Conservation (phyloP, 2,888 invertebrate genomes). For the Eremobia ochroleuca region DNA sequence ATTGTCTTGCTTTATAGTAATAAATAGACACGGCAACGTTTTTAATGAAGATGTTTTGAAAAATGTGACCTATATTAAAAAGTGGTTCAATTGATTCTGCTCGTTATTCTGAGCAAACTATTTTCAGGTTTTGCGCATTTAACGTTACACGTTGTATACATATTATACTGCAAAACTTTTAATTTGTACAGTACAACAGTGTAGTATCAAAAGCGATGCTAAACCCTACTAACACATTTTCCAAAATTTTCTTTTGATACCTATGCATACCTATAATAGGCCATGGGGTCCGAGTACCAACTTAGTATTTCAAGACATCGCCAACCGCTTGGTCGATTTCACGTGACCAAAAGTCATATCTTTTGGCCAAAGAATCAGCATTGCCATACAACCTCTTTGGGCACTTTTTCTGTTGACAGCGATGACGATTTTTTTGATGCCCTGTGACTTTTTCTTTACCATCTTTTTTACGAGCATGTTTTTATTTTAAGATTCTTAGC, state of each 20-base stretch:
- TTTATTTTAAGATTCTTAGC: neutral
- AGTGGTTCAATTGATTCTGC: too few species aligned
- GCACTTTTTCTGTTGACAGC: neutral
- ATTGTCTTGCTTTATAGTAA: too few species aligned
- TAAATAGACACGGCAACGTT: too few species aligned
- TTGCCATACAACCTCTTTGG: neutral
- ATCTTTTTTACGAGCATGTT: neutral
- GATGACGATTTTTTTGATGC: neutral
- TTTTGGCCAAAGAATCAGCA: neutral
- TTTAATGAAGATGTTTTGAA: too few species aligned
- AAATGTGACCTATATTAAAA: too few species aligned
- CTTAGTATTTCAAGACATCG: neutral
- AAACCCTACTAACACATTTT: neutral
- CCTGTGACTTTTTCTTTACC: neutral
- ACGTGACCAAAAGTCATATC: neutral
- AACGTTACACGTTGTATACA: too few species aligned
- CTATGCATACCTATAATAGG: neutral
- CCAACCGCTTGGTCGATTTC: neutral
- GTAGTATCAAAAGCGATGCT: neutral
- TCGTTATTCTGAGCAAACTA: too few species aligned
- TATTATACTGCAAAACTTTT: too few species aligned
- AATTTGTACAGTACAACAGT: neutral
- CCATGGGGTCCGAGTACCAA: neutral
- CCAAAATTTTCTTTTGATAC: neutral
- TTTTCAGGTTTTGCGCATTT: too few species aligned